Evolutionary conservation across 2,113 vertebrate genomes (phyloP).

Genomic region (Phycodurus eques): DNA sequence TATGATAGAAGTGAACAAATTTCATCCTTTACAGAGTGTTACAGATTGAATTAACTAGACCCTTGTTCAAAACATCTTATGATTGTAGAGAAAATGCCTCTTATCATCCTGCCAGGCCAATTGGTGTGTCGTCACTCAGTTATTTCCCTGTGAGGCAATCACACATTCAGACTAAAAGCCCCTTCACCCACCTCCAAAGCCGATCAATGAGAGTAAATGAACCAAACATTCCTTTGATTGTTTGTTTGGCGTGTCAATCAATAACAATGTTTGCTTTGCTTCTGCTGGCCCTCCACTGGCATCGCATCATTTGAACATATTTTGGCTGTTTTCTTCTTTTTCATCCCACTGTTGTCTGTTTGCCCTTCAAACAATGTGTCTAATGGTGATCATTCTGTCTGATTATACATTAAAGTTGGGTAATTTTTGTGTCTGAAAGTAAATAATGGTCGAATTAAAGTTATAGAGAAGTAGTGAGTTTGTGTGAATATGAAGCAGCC

Average conservation of each 20-base stretch:
- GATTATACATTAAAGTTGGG: constrained; percentile 32
- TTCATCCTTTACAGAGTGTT: background rate
- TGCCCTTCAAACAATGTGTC: constrained; percentile 19
- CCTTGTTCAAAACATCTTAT: constrained; percentile 30
- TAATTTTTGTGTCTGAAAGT: constrained; percentile 50
- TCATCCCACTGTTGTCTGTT: constrained; percentile 1
- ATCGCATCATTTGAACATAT: constrained; percentile 3
- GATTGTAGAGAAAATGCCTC: constrained; percentile 38
- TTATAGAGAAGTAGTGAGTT: constrained; percentile 64
- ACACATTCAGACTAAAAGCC: constrained; percentile 51
- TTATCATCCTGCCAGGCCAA: constrained; percentile 54
- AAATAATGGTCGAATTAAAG: constrained; percentile 56
- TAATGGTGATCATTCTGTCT: constrained; percentile 30
- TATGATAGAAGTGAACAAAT: constrained; percentile 24
- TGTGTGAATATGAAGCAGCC: constrained; percentile 61
- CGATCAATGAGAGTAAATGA: constrained; percentile 54
- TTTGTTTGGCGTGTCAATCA: constrained; percentile 43
- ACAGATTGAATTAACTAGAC: constrained; percentile 33
- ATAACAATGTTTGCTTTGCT: constrained; percentile 39
- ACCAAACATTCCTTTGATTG: constrained; percentile 51
- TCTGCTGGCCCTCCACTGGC: constrained; percentile 13
- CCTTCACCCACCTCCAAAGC: constrained; percentile 44
- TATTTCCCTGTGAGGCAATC: constrained; percentile 55
- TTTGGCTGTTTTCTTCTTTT: background rate
- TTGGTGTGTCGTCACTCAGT: constrained; percentile 22